A percentile compares a stretch with the other conserved stretches of the same genome.
Conservation (phyloP, 1,140 invertebrate genomes). For the Laodelphax striatellus region DNA sequence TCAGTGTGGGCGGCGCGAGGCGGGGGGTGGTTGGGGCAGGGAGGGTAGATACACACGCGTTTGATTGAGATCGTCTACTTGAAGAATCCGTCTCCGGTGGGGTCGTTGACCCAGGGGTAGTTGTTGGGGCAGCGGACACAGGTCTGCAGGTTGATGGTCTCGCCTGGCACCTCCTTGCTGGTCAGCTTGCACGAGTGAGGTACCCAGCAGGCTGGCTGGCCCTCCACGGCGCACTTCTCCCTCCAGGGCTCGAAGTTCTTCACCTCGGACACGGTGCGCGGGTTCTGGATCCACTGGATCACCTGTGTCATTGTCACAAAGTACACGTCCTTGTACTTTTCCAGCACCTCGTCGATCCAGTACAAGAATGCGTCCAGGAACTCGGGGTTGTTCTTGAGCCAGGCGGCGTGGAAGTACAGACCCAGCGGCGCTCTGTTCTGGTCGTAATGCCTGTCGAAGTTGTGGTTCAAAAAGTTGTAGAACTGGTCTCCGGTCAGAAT, state of each 20-base stretch:
- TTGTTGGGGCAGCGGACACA: conserved; percentile 87
- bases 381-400: conserved; percentile 90
- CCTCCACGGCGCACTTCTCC: conserved; percentile 79
- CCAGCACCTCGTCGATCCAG: conserved; percentile 86
- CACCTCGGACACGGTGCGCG: conserved; percentile 66
- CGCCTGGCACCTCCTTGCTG: conserved; percentile 83
- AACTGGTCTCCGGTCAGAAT: conserved; percentile 88
- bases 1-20: neutral
- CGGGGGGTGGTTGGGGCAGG: neutral
- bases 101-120: conserved; percentile 89
- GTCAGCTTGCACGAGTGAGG: conserved; percentile 82
- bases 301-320: conserved; percentile 97
- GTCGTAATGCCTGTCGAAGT: conserved; percentile 90
- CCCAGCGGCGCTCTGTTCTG: conserved; percentile 87
- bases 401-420: conserved; percentile 91
- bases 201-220: conserved; percentile 68
- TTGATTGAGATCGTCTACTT: conserved; percentile 34
- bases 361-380: conserved; percentile 86
- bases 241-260: conserved; percentile 90
- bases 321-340: conserved; percentile 84
- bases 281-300: conserved; percentile 94
- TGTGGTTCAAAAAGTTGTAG: conserved; percentile 92
- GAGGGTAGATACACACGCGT: conserved; percentile 1
- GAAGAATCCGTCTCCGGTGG: conserved; percentile 82
- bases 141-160: conserved; percentile 86